phyloP scores from a whole-genome alignment of 2,888 invertebrate species.

The Cenopis cana region DNA sequence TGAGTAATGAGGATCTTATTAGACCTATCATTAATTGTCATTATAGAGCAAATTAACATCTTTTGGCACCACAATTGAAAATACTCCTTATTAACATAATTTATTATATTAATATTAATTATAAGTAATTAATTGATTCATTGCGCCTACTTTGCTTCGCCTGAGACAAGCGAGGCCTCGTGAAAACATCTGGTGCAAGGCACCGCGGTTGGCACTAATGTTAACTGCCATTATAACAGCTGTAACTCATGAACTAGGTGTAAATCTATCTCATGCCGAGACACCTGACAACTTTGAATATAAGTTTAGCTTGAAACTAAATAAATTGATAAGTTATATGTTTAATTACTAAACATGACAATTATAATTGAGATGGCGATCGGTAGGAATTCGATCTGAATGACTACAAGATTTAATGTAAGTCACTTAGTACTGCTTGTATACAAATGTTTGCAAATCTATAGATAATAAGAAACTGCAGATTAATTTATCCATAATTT shows the following conservation, averaged over 20 bases:
- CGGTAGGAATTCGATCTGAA: not conserved
- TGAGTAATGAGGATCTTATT: too few relatives aligned
- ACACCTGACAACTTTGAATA: not conserved
- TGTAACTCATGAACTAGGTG: not conserved
- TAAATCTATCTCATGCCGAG: not conserved
- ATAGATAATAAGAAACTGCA: too few relatives aligned
- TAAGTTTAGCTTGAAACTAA: not conserved
- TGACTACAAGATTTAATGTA: not conserved
- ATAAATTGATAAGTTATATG: conserved; percentile 1
- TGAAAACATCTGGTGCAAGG: not conserved
- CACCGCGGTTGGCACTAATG: conserved; percentile 10
- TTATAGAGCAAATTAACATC: too few relatives aligned
- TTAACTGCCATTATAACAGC: not conserved
- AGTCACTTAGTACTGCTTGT: not conserved
- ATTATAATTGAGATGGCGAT: not conserved
- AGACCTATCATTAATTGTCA: too few relatives aligned
- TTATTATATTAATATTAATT: too few relatives aligned
- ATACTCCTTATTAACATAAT: too few relatives aligned
- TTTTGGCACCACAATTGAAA: too few relatives aligned
- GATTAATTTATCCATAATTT: too few relatives aligned
- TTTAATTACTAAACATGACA: conserved; percentile 4
- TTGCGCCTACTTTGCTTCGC: too few relatives aligned
- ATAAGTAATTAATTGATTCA: too few relatives aligned
- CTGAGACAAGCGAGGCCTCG: too few relatives aligned
- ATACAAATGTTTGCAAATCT: too few relatives aligned